Evolutionary conservation across 1,140 invertebrate genomes (phyloP).

Genomic region (Calosoma granatense): DNA sequence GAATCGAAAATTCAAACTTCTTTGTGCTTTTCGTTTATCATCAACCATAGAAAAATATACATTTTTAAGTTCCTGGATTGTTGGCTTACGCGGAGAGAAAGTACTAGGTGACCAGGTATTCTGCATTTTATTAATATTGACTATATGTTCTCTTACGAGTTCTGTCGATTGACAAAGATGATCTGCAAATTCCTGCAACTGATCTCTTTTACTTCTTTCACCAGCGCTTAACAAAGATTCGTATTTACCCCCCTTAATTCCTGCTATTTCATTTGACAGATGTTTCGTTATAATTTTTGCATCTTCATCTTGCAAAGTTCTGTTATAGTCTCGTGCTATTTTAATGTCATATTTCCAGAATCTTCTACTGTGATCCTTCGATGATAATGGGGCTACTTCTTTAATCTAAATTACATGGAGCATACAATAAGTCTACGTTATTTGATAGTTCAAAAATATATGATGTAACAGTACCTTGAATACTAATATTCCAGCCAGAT

Average conservation of each 20-base stretch:
- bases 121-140: slow-evolving; percentile 14
- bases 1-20: not conserved
- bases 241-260: too few relatives aligned
- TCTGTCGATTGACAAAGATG: slow-evolving; percentile 18
- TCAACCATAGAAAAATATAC: not conserved
- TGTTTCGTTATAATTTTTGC: slow-evolving; percentile 12
- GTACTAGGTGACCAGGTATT: slow-evolving; percentile 20
- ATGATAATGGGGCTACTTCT: slow-evolving; percentile 56
- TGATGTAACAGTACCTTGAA: slow-evolving; percentile 53
- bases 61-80: slow-evolving; percentile 11
- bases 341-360: slow-evolving; percentile 62
- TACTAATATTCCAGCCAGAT: slow-evolving; percentile 53
- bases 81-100: not conserved
- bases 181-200: slow-evolving; percentile 8
- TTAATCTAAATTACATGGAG: slow-evolving; percentile 45
- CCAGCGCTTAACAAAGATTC: too few relatives aligned
- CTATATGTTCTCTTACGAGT: slow-evolving; percentile 15
- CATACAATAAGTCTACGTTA: not conserved
- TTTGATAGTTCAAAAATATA: slow-evolving; percentile 5
- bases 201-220: too few relatives aligned
- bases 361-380: slow-evolving; percentile 33
- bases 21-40: not conserved
- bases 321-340: slow-evolving; percentile 45
- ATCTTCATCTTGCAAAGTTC: slow-evolving; percentile 28
- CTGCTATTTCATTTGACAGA: slow-evolving; percentile 11